Evolutionary conservation across 2,113 vertebrate species (phyloP), one percentile per base, ranked within the genome.

Genomic region (Corydoras maculifer): DNA sequence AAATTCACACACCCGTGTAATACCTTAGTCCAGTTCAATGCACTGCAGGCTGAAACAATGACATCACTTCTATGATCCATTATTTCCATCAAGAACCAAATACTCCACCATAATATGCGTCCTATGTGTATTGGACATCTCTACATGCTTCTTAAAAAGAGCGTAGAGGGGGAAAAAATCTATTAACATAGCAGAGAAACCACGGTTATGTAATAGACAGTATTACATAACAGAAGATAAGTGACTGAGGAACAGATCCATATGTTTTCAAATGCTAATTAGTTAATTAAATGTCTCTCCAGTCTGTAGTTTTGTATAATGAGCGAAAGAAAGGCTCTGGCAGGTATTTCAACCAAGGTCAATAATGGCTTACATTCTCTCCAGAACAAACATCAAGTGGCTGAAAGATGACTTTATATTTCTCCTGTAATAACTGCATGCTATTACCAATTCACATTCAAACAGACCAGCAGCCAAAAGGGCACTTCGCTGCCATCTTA

Each of bases 261-360:
- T 58, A 76, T 76, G 74, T 69, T 62, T 75, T 65, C 29, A 65
- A 65, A 75, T 71, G 69, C 69, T 75, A 75, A 78, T 73, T 60
- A 68, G 61, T 73, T 78, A 51, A 75, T 78, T 78, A 72, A 64
- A 62, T 48, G 15, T 69, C 60, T 55, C 62, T 72, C 15, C 18
- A 66, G 63, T 64, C 73, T 78, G 73, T 48, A 62, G 65, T 69
- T 78, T 66, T 75, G 65, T 61, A 75, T 75, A 72, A 66, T 69
- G 64, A 8, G 66, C 35, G 57, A 58, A 63, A n/a, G n/a, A 65
- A 69, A 73, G 11, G 12, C 29, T 54, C 25, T 2, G 57, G 35
- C 54, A n/a, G 51, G 55, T 54, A 13, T 15, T 60, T 11, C 13
- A 51, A 18, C 54, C 51, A 54, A 58, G 54, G 49, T 43, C 67